Base-by-base conservation (phyloP, 2,113 vertebrate species). In the Anhinga anhinga region DNA sequence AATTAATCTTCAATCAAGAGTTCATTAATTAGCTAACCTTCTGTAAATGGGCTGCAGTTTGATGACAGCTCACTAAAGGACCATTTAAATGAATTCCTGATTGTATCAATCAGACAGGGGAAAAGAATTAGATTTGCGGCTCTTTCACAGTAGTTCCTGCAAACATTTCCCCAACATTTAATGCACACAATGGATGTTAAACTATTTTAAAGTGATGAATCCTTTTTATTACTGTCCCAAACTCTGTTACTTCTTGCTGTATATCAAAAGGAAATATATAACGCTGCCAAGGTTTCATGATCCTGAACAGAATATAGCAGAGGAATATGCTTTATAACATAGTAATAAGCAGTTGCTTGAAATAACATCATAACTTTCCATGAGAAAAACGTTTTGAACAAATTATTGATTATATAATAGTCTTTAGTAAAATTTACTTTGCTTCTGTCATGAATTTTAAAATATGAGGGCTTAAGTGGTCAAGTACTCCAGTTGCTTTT, bases 1-100 rank as follows among this genome's bases (percentile, higher is more conserved):
- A 96, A 98, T 98, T 98, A 97, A 98, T 98, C 97, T 97, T 97
- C 97, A 97, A 91, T 97, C 96, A 97, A 79, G 94, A 97, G 97
- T 97, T 98, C 96, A 95, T 98, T 98, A 98, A 98, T 97, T 98
- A 98, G 95, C 97, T 97, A 95, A 98, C 97, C 96, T 94, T 89
- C 92, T 96, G 91, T 97, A 97, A 98, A 97, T 97, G 97, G 97
- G 88, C 88, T 97, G 95, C 95, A 97, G 95, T 97, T 97, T 98
- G 94, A 94, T 95, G 95, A 95, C 94, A 96, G 95, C 94, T 95
- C 94, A 90, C 96, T 98, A 90, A 96, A 93, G 95, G 88, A 95
- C 93, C 87, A 90, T 96, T 97, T 97, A 96, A 93, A 96, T 94
- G 93, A 82, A 95, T 93, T 91, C 83, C 86, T 91, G 85, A 96